Evolutionary conservation across 2,888 invertebrate species (phyloP).

Genomic region (Pardosa pseudoannulata): DNA sequence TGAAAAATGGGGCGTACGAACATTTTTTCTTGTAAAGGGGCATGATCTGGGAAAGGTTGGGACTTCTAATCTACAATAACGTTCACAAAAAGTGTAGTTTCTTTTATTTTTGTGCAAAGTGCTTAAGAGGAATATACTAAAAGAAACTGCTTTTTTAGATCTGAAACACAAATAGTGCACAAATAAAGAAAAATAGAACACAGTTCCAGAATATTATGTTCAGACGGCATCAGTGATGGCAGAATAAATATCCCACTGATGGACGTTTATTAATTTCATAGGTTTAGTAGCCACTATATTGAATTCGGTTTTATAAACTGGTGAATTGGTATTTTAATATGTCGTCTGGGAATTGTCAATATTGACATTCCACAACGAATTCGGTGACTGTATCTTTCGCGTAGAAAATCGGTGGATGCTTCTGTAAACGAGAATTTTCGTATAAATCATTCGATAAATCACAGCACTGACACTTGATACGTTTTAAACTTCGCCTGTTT

Average conservation of each 20-base stretch:
- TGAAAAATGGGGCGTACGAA: too few species aligned
- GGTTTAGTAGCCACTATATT: background rate
- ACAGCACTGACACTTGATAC: too few species aligned
- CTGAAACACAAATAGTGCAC: too few species aligned
- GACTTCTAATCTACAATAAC: too few species aligned
- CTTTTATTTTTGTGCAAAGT: too few species aligned
- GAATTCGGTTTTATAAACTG: background rate
- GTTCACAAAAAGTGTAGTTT: too few species aligned
- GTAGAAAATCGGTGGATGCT: background rate
- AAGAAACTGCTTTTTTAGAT: too few species aligned
- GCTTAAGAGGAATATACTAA: too few species aligned
- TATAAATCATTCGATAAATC: too few species aligned
- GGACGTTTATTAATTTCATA: constrained; percentile 24
- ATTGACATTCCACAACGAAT: background rate
- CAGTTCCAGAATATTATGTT: background rate
- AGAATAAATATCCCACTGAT: constrained; percentile 3
- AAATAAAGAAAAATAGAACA: background rate
- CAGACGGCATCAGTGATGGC: background rate
- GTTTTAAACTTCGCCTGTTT: too few species aligned
- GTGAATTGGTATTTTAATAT: background rate
- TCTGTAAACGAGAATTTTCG: background rate
- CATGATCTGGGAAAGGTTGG: too few species aligned
- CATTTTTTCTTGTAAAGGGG: too few species aligned
- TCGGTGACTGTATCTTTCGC: background rate
- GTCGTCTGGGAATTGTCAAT: background rate